Evolutionary conservation across 2,888 invertebrate species (phyloP), one percentile per base, ranked within the genome.

Genomic region (Xanthia togata): DNA sequence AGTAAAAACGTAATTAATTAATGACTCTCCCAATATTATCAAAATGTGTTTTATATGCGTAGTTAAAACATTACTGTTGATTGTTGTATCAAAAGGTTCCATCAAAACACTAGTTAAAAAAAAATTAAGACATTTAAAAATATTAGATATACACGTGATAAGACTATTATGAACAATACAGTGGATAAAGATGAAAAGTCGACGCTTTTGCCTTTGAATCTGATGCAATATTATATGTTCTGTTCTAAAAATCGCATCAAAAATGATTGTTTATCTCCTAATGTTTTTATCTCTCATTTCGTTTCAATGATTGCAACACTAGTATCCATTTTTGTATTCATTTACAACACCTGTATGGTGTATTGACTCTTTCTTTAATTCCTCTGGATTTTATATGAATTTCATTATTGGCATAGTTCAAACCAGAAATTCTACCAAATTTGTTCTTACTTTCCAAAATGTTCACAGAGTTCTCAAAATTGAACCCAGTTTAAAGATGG

Each of bases 381-480:
- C 8, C 20, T 4, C 69, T 17, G 70, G 70, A 9, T 38, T 71
- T 1, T 1, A 1, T 69, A n/a, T 68, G 0, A 79, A 79, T 35
- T 68, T 23, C 17, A 1, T 68, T 6, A n/a, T 14, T 14, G 35
- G 47, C 0, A 23, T 57, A 17, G 5, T 64, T 57, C 62, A 79
- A 11, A 35, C 57, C 12, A 44, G 63, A 35, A 68, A 63, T 4
- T 57, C n/a, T 8, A 57, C 44, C 3, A 35, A 50, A 1, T 68
- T 80, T n/a, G 41, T 79, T 1, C 41, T 68, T 26, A 62, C 12
- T 8, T 73, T 63, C 23, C 80, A 79, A 79, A 68, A 59, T 1
- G 26, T 78, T 12, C 64, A 78, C 23, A 78, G 78, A 47, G 9
- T 70, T 53, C 8, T 78, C 2, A 78, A 70, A 12, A 11, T n/a